Percentiles rank a stretch among this genome's conserved stretches.
Conservation (phyloP, 2,797 vertebrate species). For the Poecilia picta region DNA sequence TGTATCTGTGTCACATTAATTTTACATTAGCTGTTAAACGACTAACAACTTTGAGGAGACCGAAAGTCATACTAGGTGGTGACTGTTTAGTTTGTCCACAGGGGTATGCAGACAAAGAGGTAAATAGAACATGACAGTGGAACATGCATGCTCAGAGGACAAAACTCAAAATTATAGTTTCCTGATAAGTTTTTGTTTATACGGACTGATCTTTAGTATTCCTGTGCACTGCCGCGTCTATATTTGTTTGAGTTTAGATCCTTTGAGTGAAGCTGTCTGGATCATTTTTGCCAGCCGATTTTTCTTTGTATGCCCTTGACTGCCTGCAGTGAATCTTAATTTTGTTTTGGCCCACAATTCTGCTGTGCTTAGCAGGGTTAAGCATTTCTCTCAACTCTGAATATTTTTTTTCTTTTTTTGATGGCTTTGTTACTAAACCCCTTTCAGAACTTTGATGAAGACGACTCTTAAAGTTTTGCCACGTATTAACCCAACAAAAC, state of each 20-base stretch:
- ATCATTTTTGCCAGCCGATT: slow-evolving; percentile 44
- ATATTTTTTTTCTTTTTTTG: slow-evolving; percentile 37
- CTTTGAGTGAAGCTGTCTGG: slow-evolving; percentile 46
- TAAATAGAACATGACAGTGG: slow-evolving; percentile 34
- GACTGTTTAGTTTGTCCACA: slow-evolving; percentile 37
- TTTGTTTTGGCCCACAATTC: slow-evolving; percentile 56
- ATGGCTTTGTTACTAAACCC: slow-evolving; percentile 51
- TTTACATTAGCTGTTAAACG: slow-evolving; percentile 43
- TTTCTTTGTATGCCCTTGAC: slow-evolving; percentile 70
- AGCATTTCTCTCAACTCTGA: slow-evolving; percentile 35
- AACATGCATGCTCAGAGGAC: slow-evolving; percentile 30
- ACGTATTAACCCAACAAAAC: slow-evolving; percentile 35
- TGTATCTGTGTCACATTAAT: slow-evolving; percentile 36
- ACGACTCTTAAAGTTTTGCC: slow-evolving; percentile 37
- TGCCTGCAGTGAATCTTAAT: slow-evolving; percentile 69
- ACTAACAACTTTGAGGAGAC: slow-evolving; percentile 46
- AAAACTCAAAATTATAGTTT: slow-evolving; percentile 31
- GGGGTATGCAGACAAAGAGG: slow-evolving; percentile 29
- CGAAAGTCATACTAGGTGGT: slow-evolving; percentile 43
- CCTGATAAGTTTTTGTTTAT: slow-evolving; percentile 15
- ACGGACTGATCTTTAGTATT: slow-evolving; percentile 16
- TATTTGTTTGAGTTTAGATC: slow-evolving; percentile 50
- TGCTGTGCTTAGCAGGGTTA: slow-evolving; percentile 63
- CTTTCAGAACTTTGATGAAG: slow-evolving; percentile 47
- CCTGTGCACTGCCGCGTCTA: slow-evolving; percentile 26